phyloP scores from a whole-genome alignment of 2,888 invertebrate genomes.

The Meliscaeva auricollis region DNA sequence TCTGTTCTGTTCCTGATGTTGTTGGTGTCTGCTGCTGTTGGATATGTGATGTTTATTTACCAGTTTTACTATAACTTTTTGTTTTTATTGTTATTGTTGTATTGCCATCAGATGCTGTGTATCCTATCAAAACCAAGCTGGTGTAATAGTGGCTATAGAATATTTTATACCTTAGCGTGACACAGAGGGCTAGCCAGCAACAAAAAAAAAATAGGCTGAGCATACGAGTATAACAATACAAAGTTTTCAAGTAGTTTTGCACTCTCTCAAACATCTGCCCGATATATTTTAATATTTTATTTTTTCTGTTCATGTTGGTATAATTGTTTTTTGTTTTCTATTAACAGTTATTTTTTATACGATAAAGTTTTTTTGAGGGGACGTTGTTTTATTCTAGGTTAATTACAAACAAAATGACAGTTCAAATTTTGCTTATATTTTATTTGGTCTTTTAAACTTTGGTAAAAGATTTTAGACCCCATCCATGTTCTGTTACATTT shows the following conservation, averaged over 20 bases:
- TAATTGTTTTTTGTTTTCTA: not conserved
- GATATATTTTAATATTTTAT: slow-evolving; percentile 67
- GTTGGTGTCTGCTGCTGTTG: slow-evolving; percentile 25
- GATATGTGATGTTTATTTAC: slow-evolving; percentile 45
- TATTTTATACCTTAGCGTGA: slow-evolving; percentile 28
- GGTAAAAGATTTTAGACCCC: too few species aligned
- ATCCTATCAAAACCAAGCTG: slow-evolving; percentile 58
- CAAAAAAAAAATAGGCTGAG: slow-evolving; percentile 71
- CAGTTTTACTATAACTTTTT: slow-evolving; percentile 37
- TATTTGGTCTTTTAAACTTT: too few species aligned
- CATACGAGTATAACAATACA: slow-evolving; percentile 64
- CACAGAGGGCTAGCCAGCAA: slow-evolving; percentile 45
- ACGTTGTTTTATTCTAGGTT: too few species aligned
- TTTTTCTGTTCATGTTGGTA: slow-evolving; percentile 47
- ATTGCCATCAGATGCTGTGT: slow-evolving; percentile 59
- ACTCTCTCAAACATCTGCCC: slow-evolving; percentile 73
- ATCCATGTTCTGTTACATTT: too few species aligned
- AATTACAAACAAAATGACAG: too few species aligned
- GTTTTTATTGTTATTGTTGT: slow-evolving; percentile 7
- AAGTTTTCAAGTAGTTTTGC: slow-evolving; percentile 64
- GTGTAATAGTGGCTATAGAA: slow-evolving; percentile 1
- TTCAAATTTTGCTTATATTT: too few species aligned
- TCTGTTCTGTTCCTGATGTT: slow-evolving; percentile 24
- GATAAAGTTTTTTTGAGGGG: too few species aligned
- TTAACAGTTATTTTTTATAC: not conserved